Percentiles rank a stretch among this genome's conserved stretches.
Evolutionary conservation across 2,113 vertebrate genomes (phyloP).

Genomic region (Holacanthus passer): DNA sequence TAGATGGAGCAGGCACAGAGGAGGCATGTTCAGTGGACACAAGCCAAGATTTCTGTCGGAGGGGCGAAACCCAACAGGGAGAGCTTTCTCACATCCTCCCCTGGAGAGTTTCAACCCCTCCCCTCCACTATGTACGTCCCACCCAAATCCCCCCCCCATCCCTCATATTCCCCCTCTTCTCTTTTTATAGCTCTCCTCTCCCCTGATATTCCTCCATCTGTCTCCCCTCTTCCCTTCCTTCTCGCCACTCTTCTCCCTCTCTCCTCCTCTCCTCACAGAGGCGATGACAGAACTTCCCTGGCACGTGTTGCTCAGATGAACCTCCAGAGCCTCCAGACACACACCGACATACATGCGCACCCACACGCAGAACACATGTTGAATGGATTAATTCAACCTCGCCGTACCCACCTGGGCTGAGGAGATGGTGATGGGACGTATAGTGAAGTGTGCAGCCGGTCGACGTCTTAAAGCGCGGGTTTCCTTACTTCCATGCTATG

Average conservation of each 20-base stretch:
- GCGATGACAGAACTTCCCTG: slow-evolving; percentile 78
- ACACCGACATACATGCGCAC: slow-evolving; percentile 41
- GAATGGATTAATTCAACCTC: slow-evolving; percentile 59
- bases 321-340: slow-evolving; percentile 49
- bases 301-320: slow-evolving; percentile 78
- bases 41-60: slow-evolving; percentile 60
- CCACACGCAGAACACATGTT: slow-evolving; percentile 55
- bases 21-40: slow-evolving; percentile 65
- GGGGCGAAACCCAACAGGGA: slow-evolving; percentile 59
- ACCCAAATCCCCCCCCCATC: slow-evolving; percentile 38
- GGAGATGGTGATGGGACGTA: slow-evolving; percentile 43
- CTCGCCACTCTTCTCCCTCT: slow-evolving; percentile 37
- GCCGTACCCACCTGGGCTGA: slow-evolving; percentile 39
- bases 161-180: slow-evolving; percentile 37
- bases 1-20: slow-evolving; percentile 64
- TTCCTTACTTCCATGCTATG: not conserved
- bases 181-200: slow-evolving; percentile 66
- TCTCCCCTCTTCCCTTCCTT: slow-evolving; percentile 55
- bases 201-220: slow-evolving; percentile 62
- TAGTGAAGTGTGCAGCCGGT: slow-evolving; percentile 4
- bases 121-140: not conserved
- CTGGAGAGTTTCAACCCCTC: slow-evolving; percentile 38
- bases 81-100: slow-evolving; percentile 59
- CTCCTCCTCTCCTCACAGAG: slow-evolving; percentile 52
- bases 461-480: slow-evolving; percentile 6